phyloP scores from a whole-genome alignment of 2,888 invertebrate genomes.

The Formica aserva region DNA sequence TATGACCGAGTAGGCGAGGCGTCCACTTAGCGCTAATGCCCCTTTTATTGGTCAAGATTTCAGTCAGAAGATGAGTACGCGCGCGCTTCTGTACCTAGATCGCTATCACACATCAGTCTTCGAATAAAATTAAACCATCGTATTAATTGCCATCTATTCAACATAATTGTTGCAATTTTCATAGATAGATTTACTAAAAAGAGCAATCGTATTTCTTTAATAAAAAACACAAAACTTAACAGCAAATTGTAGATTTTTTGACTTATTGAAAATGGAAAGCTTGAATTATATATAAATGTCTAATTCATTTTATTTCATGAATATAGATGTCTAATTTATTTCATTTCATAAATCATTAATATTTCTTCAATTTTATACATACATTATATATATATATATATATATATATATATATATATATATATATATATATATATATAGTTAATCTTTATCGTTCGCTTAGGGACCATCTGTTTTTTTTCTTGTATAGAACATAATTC shows the following conservation, averaged over 20 bases:
- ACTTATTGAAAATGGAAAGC: background rate
- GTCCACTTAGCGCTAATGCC: constrained; percentile 83
- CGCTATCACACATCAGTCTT: constrained; percentile 55
- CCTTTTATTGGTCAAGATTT: constrained; percentile 84
- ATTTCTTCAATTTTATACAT: background rate
- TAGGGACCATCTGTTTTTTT: constrained; percentile 25
- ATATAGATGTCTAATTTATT: background rate
- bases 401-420: background rate
- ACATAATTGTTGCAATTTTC: constrained; percentile 2
- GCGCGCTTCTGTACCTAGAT: constrained; percentile 48
- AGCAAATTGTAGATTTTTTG: background rate
- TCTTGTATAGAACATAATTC: constrained; percentile 52
- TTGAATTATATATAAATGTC: background rate
- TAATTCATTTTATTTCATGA: background rate
- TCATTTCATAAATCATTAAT: background rate
- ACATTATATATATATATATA: background rate
- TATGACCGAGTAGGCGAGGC: constrained; percentile 80
- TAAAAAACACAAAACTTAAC: background rate
- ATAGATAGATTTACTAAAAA: background rate
- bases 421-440: no score
- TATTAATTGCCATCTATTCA: constrained; percentile 43
- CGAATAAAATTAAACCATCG: constrained; percentile 67
- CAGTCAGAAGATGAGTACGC: constrained; percentile 76
- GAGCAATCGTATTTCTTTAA: background rate
- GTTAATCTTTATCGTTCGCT: constrained; percentile 36